These are phyloP conservation scores for Dynastes tityus DNA, from an alignment of 2,888 invertebrate genomes.

Conservation along the genomic window DNA sequence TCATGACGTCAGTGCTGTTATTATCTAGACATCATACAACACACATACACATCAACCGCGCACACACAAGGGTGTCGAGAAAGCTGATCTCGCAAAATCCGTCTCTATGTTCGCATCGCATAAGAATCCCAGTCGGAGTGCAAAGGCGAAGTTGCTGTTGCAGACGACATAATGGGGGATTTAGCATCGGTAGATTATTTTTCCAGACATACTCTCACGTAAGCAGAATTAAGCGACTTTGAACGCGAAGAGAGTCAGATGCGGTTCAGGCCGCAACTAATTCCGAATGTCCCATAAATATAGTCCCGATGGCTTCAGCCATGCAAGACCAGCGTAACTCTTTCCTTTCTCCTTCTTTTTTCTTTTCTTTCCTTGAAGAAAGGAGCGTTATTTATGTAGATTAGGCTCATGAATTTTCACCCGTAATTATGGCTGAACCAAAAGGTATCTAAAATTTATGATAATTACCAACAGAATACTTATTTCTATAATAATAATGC, in stretches of 20 bases:
- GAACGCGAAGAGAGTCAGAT: constrained; percentile 33
- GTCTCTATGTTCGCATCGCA: not conserved
- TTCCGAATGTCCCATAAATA: constrained; percentile 46
- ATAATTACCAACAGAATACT: constrained; percentile 16
- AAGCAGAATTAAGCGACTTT: constrained; percentile 47
- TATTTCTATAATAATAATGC: constrained; percentile 6
- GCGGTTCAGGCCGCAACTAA: constrained; percentile 37
- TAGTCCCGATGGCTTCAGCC: constrained; percentile 35
- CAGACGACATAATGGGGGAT: constrained; percentile 43
- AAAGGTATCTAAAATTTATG: constrained; percentile 30
- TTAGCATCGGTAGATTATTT: constrained; percentile 40
- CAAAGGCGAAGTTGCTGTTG: constrained; percentile 24
- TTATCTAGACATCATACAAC: constrained; percentile 47
- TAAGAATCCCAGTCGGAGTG: not conserved
- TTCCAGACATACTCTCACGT: constrained; percentile 39
- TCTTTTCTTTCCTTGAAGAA: constrained; percentile 17
- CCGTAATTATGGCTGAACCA: constrained; percentile 35
- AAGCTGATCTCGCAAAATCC: constrained; percentile 7
- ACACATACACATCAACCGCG: constrained; percentile 10
- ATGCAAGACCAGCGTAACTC: constrained; percentile 29
- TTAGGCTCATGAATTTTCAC: constrained; percentile 37
- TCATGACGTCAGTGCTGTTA: constrained; percentile 47
- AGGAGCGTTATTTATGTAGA: constrained; percentile 34
- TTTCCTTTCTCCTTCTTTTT: constrained; percentile 8
- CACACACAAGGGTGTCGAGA: constrained; percentile 1